Evolutionary conservation across 2,113 vertebrate genomes (phyloP).

Genomic region (Morone saxatilis): DNA sequence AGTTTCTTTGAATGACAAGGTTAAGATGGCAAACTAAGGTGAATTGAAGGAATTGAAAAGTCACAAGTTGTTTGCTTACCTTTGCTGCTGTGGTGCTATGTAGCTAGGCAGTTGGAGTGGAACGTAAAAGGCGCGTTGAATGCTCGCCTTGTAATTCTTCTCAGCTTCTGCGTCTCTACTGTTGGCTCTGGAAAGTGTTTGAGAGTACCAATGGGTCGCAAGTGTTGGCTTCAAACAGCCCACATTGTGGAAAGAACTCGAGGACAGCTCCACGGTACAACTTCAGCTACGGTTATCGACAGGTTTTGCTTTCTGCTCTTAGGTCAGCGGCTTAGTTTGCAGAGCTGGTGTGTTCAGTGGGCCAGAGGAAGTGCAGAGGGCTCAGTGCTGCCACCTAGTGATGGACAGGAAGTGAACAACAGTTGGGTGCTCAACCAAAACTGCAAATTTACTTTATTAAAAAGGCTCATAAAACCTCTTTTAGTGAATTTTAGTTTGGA

Average conservation of each 20-base stretch:
- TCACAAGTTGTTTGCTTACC: slow-evolving; percentile 42
- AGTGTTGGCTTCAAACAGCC: slow-evolving; percentile 15
- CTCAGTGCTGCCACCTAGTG: slow-evolving; percentile 62
- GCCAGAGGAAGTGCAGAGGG: slow-evolving; percentile 53
- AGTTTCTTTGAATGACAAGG: slow-evolving; percentile 52
- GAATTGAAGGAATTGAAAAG: slow-evolving; percentile 67
- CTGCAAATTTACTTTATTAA: slow-evolving; percentile 45
- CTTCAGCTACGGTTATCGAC: slow-evolving; percentile 25
- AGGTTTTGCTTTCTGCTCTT: slow-evolving; percentile 45
- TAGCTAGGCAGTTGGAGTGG: slow-evolving; percentile 54
- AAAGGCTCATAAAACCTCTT: slow-evolving; percentile 61
- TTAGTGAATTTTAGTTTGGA: slow-evolving; percentile 69
- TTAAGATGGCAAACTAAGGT: slow-evolving; percentile 50
- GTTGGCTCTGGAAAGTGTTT: slow-evolving; percentile 38
- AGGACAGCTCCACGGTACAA: slow-evolving; percentile 26
- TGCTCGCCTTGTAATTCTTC: slow-evolving; percentile 68
- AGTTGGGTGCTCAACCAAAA: slow-evolving; percentile 40
- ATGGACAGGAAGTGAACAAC: slow-evolving; percentile 20
- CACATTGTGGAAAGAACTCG: background rate
- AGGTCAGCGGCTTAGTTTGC: slow-evolving; percentile 41
- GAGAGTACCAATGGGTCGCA: slow-evolving; percentile 31
- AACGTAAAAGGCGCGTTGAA: slow-evolving; percentile 41
- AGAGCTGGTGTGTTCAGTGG: slow-evolving; percentile 54
- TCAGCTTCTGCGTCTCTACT: slow-evolving; percentile 45
- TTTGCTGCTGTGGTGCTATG: slow-evolving; percentile 69